These are phyloP conservation scores for Bufo gargarizans DNA, from an alignment of 2,113 vertebrate species.

Conservation along the genomic window DNA sequence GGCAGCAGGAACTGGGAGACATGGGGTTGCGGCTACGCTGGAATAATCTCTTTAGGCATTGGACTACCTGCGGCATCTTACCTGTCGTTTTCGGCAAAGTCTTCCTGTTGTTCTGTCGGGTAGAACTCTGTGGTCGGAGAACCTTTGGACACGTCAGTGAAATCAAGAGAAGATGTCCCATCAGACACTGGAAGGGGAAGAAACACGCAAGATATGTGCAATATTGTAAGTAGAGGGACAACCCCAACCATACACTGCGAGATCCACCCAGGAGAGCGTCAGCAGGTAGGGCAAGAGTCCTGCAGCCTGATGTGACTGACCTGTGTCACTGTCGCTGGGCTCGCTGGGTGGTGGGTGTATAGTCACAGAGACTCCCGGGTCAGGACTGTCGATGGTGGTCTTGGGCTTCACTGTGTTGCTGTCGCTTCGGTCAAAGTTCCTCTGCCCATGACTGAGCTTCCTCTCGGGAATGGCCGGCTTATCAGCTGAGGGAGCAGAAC, in stretches of 20 bases:
- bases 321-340: constrained; percentile 29
- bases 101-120: constrained; percentile 71
- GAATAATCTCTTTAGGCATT: neutral
- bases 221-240: too few species aligned
- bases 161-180: neutral
- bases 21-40: neutral
- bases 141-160: constrained; percentile 36
- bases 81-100: constrained; percentile 81
- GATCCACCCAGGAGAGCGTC: neutral
- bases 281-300: neutral
- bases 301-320: neutral
- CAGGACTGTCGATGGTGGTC: constrained; percentile 55
- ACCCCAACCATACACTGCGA: neutral
- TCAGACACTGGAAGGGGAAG: constrained; percentile 59
- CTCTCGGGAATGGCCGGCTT: constrained; percentile 61
- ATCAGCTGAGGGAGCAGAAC: constrained; percentile 58
- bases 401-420: constrained; percentile 38
- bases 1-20: neutral
- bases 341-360: constrained; percentile 18
- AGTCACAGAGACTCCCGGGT: neutral
- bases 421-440: constrained; percentile 39
- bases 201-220: neutral
- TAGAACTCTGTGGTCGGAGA: constrained; percentile 60
- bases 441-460: constrained; percentile 59
- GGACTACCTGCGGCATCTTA: constrained; percentile 61